Percentiles rank a stretch among this genome's conserved stretches.
Evolutionary conservation across 2,797 vertebrate species (phyloP).

Genomic region (Morus bassanus): DNA sequence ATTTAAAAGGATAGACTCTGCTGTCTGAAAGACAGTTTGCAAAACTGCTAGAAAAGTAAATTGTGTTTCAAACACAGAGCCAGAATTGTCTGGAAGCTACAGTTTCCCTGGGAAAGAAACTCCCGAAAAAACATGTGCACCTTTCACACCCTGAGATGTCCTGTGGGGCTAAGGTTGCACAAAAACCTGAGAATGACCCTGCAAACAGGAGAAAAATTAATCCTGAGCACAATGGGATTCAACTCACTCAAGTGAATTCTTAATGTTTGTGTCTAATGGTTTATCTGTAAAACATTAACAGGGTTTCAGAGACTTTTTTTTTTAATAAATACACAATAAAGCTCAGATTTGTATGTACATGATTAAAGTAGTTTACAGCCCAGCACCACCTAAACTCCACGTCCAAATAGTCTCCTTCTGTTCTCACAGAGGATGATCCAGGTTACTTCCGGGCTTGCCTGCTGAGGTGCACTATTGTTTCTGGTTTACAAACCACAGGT

Average conservation of each 20-base stretch:
- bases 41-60: neutral
- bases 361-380: neutral
- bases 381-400: neutral
- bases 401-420: neutral
- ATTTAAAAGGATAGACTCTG: neutral
- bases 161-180: neutral
- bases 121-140: fast-evolving
- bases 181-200: neutral
- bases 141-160: neutral
- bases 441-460: neutral
- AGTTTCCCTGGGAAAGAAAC: neutral
- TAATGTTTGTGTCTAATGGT: neutral
- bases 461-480: neutral
- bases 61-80: neutral
- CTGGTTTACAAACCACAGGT: neutral
- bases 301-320: neutral
- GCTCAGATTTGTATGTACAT: neutral
- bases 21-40: neutral
- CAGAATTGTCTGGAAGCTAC: neutral
- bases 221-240: neutral
- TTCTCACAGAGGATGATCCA: neutral
- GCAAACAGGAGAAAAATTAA: neutral
- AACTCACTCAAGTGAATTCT: neutral
- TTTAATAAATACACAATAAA: neutral
- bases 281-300: neutral